Base-by-base conservation (phyloP, 1,140 invertebrate genomes). In the Limonius californicus region DNA sequence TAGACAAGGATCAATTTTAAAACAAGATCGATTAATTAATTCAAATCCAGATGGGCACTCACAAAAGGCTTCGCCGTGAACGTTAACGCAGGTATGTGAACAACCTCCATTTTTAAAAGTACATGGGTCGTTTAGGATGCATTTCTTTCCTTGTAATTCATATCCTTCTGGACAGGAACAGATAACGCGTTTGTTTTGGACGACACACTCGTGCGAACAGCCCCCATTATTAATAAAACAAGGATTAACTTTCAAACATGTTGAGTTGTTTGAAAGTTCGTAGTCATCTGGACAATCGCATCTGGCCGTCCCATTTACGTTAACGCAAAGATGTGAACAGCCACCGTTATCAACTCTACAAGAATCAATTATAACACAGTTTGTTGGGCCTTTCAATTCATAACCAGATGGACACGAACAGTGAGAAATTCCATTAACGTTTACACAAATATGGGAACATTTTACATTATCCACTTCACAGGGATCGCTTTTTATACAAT, bases 271-370 rank as follows among this genome's bases (percentile, higher is more conserved):
- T 0, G 43, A 62, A 71, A 84, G 87, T 27, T 83, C 80, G 69
- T 87, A 89, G 0, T 89, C 88, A 35, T 87, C 84, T 65, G 90
- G 87, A 72, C 93, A 95, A 45, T 85, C 83, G 75, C 92, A 95
- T 78, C 20, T 43, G 6, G 57, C 62, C 35, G 20, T 42, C 4
- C 62, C 66, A 39, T 71, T 63, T 68, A 87, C 84, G 80, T 39
- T 85, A 1, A 74, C 56, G 62, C 85, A 87, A n/a, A 72, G 68
- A 50, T 87, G 83, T 0, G 80, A 81, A 70, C 85, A 86, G 1
- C 81, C 80, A 1, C 78, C 81, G 62, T 83, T 84, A 4, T 79
- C 69, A 0, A 72, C 57, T 1, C 74, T 64, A 68, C 86, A 88
- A 30, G 67, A 62, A 72, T 85, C 75, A 21, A 81, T 74, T 69